phyloP scores from a whole-genome alignment of 2,888 invertebrate species.

The Drosophila ustulata region DNA sequence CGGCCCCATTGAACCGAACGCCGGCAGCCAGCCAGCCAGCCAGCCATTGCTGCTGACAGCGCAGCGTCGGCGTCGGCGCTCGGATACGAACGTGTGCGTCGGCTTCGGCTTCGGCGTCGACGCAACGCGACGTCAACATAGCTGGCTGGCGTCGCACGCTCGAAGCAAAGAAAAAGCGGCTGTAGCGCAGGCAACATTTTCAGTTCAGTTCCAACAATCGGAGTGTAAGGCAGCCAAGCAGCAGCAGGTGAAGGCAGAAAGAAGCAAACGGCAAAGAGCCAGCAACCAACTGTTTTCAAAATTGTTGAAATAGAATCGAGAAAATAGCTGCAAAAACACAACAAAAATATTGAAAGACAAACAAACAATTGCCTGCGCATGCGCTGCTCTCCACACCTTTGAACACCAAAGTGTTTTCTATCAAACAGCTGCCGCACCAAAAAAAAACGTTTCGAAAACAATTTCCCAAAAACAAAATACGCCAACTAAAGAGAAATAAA shows the following conservation, averaged over 20 bases:
- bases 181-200: conserved; percentile 74
- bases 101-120: conserved; percentile 23
- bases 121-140: conserved; percentile 42
- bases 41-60: conserved; percentile 34
- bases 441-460: conserved; percentile 22
- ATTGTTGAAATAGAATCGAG: conserved; percentile 31
- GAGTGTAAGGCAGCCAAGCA: conserved; percentile 64
- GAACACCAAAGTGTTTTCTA: conserved; percentile 34
- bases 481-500: conserved; percentile 17
- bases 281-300: conserved; percentile 41
- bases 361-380: conserved; percentile 57
- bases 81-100: conserved; percentile 25
- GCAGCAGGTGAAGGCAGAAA: conserved; percentile 26
- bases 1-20: conserved; percentile 44
- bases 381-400: conserved; percentile 53
- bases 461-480: conserved; percentile 15
- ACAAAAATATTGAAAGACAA: conserved; percentile 18
- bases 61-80: conserved; percentile 17
- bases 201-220: conserved; percentile 82
- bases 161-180: conserved; percentile 81
- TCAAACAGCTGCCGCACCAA: conserved; percentile 60
- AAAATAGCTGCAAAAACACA: conserved; percentile 16
- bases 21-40: conserved; percentile 27
- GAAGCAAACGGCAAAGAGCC: conserved; percentile 47
- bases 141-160: conserved; percentile 44